Evolutionary conservation across 2,113 vertebrate genomes (phyloP).

Genomic region (Entelurus aequoreus): DNA sequence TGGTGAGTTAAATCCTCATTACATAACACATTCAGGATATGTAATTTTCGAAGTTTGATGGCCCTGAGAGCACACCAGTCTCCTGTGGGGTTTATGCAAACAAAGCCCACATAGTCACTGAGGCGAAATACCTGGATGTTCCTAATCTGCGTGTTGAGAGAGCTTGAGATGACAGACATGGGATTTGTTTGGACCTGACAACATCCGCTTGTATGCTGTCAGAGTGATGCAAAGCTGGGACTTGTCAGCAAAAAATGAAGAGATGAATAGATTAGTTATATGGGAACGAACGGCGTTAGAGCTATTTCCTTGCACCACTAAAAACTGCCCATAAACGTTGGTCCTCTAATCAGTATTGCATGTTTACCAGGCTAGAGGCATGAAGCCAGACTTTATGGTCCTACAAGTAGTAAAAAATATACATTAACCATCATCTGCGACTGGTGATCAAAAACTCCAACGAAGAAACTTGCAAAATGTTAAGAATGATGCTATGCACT

Average conservation of each 20-base stretch:
- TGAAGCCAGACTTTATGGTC: slow-evolving; percentile 20
- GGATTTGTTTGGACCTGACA: slow-evolving; percentile 20
- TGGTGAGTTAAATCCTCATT: background rate
- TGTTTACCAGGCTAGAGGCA: slow-evolving; percentile 45
- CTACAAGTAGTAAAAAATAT: slow-evolving; percentile 12
- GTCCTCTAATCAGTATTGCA: slow-evolving; percentile 48
- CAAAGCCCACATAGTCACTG: slow-evolving; percentile 19
- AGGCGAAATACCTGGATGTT: slow-evolving; percentile 19
- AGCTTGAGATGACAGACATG: slow-evolving; percentile 27
- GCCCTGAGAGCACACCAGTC: slow-evolving; percentile 13
- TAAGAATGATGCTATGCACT: slow-evolving; percentile 7
- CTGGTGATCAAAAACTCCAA: slow-evolving; percentile 3
- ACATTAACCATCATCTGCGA: slow-evolving; percentile 10
- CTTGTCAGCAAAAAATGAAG: background rate
- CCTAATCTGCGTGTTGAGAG: slow-evolving; percentile 13
- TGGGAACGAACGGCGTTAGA: slow-evolving; percentile 1
- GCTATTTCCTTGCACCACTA: slow-evolving; percentile 14
- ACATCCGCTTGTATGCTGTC: slow-evolving; percentile 4
- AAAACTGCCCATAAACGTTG: slow-evolving; percentile 27
- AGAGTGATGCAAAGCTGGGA: slow-evolving; percentile 4
- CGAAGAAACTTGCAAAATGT: slow-evolving; percentile 4
- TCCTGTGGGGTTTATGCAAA: slow-evolving; percentile 31
- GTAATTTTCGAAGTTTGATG: slow-evolving; percentile 8
- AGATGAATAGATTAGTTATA: background rate
- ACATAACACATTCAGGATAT: background rate